Conservation (phyloP, 2,113 vertebrate genomes). For the Cervus canadensis region DNA sequence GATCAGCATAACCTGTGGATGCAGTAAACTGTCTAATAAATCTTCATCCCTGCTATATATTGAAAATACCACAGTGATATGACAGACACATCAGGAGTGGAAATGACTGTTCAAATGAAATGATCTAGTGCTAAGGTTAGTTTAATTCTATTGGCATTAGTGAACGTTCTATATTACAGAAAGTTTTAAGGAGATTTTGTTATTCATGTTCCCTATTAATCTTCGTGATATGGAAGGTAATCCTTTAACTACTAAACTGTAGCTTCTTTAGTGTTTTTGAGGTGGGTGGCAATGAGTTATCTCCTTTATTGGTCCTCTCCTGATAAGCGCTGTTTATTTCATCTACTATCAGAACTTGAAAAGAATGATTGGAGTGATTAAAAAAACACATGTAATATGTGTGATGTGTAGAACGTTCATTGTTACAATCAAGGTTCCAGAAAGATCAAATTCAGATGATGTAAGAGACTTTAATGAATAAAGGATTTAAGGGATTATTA, state of each 20-base stretch:
- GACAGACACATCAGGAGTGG: not conserved
- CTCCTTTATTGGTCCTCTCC: not conserved
- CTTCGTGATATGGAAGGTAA: not conserved
- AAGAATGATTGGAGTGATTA: not conserved
- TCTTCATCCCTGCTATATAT: not conserved
- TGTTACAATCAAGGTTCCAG: not conserved
- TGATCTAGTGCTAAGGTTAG: slow-evolving; percentile 2
- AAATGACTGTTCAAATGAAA: not conserved
- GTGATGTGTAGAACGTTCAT: not conserved
- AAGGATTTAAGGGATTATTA: not conserved
- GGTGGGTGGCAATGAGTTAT: not conserved
- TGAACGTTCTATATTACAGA: not conserved
- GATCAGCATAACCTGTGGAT: slow-evolving; percentile 31
- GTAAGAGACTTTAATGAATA: not conserved
- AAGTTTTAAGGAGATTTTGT: not conserved
- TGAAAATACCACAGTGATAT: not conserved
- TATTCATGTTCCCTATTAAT: slow-evolving; percentile 22
- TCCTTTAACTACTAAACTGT: slow-evolving; percentile 5
- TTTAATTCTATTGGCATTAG: slow-evolving; percentile 32
- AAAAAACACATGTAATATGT: not conserved
- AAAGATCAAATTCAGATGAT: not conserved
- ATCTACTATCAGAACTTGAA: not conserved
- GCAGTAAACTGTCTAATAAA: slow-evolving; percentile 20
- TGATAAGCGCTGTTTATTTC: not conserved
- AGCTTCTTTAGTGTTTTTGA: not conserved